Evolutionary conservation across 2,888 invertebrate species (phyloP).

Genomic region (Leptinotarsa juncta): DNA sequence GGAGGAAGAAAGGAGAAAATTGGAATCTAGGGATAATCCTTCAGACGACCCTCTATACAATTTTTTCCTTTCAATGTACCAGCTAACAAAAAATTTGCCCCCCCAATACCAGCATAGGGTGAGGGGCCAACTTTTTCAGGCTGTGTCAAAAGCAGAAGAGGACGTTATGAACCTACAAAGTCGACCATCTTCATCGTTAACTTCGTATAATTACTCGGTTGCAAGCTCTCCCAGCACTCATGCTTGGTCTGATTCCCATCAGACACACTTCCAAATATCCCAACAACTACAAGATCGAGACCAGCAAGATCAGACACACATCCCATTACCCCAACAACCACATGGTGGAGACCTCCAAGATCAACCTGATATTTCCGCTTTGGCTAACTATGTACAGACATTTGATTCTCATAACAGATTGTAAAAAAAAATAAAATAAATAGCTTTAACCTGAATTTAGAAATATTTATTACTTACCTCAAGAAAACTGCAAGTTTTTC

Average conservation of each 20-base stretch:
- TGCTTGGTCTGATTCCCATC: constrained; percentile 16
- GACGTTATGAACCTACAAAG: constrained; percentile 24
- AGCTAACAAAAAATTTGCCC: constrained; percentile 22
- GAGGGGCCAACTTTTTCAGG: constrained; percentile 21
- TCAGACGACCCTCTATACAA: constrained; percentile 21
- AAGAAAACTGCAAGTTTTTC: constrained; percentile 37
- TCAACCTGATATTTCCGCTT: constrained; percentile 6
- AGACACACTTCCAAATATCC: constrained; percentile 12
- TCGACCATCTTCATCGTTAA: constrained; percentile 21
- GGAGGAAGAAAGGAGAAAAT: constrained; percentile 21
- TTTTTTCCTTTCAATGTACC: constrained; percentile 26
- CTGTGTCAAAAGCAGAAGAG: constrained; percentile 24
- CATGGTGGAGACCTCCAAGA: not conserved
- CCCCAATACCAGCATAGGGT: constrained; percentile 18
- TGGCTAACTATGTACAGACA: not conserved
- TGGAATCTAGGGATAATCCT: constrained; percentile 18
- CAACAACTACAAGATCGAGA: constrained; percentile 25
- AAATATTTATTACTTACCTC: constrained; percentile 24
- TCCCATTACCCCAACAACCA: no score
- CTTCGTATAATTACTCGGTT: constrained; percentile 19
- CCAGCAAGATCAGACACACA: constrained; percentile 13
- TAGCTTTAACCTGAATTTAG: not conserved
- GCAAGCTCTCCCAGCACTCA: constrained; percentile 7
- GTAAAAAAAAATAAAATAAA: constrained; percentile 11
- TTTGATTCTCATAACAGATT: constrained; percentile 14